These are phyloP conservation scores for Phragmatobia fuliginosa DNA, from an alignment of 2,888 invertebrate species.

Conservation along the genomic window DNA sequence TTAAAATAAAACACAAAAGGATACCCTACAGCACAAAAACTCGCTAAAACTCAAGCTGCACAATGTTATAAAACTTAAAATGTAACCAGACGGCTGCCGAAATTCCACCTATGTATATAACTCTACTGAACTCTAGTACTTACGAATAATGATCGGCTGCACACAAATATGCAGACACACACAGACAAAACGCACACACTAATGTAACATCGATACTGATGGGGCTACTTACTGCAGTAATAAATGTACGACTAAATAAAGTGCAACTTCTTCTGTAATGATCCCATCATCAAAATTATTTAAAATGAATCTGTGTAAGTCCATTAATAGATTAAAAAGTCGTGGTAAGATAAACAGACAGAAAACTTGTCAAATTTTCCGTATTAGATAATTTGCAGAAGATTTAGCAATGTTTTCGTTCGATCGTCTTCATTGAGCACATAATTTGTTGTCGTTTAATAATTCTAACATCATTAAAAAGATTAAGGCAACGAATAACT, in stretches of 20 bases:
- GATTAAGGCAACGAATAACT: no score
- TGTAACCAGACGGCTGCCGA: constrained; percentile 34
- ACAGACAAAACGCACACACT: constrained; percentile 34
- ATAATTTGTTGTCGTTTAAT: no score
- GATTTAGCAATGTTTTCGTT: not conserved
- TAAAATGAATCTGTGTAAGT: no score
- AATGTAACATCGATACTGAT: constrained; percentile 23
- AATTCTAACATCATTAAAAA: no score
- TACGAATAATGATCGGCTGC: constrained; percentile 76
- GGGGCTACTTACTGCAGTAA: constrained; percentile 36
- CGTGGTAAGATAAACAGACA: no score
- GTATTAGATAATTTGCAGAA: not conserved
- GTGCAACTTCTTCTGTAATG: constrained; percentile 35
- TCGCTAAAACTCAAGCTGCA: constrained; percentile 15
- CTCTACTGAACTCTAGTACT: constrained; percentile 79
- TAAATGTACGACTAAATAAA: constrained; percentile 35
- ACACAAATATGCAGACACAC: constrained; percentile 49
- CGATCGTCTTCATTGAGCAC: no score
- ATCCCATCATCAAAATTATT: not conserved
- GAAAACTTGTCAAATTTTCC: no score
- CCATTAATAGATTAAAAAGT: no score
- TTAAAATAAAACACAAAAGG: not conserved
- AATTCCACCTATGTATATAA: constrained; percentile 44
- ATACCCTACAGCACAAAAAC: not conserved
- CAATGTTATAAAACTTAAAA: constrained; percentile 40